Percentiles rank a stretch among this genome's conserved stretches.
These are phyloP conservation scores for Notarius quadriscutis DNA, from an alignment of 2,113 vertebrate species.

Conservation along the genomic window DNA sequence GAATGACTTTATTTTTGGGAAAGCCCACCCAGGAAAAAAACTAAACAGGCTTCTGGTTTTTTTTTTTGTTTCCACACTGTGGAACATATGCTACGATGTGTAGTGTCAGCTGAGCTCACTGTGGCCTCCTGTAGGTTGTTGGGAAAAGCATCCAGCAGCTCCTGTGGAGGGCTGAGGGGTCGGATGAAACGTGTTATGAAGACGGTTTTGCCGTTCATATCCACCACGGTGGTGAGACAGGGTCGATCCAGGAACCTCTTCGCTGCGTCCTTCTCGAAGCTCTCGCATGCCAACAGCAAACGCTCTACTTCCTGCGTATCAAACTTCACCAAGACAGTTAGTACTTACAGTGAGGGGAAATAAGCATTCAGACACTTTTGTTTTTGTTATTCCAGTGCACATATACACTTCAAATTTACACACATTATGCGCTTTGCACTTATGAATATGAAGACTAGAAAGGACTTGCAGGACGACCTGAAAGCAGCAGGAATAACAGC, in stretches of 20 bases:
- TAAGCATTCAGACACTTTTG: neutral
- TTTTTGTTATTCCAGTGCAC: neutral
- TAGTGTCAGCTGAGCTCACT: conserved; percentile 47
- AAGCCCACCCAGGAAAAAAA: neutral
- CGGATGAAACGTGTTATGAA: conserved; percentile 89
- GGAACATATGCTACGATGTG: neutral
- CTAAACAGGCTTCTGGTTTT: neutral
- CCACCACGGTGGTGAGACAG: conserved; percentile 84
- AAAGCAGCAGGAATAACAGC: neutral
- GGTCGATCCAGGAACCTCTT: conserved; percentile 79
- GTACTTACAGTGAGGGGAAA: neutral
- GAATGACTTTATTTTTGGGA: neutral
- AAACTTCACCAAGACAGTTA: conserved; percentile 75
- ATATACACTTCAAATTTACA: neutral
- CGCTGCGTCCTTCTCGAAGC: conserved; percentile 80
- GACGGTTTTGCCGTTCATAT: conserved; percentile 87
- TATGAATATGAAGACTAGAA: neutral
- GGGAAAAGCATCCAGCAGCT: conserved; percentile 77
- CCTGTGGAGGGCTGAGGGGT: conserved; percentile 84
- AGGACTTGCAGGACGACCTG: neutral
- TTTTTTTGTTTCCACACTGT: neutral
- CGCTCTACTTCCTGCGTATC: conserved; percentile 90
- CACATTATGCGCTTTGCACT: neutral
- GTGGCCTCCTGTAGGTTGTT: conserved; percentile 73
- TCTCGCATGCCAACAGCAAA: conserved; percentile 83